Evolutionary conservation across 37 sponge, comb jelly and placozoan genomes (phyloP), one percentile per base, ranked within the genome.

Genomic region (Beroe forskalii): DNA sequence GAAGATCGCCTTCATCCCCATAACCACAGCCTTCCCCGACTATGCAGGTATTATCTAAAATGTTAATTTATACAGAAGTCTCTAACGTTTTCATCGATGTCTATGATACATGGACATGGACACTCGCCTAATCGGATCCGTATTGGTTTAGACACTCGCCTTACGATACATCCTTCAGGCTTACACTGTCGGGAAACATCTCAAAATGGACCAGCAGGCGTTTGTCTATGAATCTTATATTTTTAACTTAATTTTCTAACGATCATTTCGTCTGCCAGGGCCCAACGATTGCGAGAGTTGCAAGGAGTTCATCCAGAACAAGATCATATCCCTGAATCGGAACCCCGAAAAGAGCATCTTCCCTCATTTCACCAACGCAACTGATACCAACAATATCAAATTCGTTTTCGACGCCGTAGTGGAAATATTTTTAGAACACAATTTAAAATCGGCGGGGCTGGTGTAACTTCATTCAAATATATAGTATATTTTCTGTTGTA

Each of bases 371-470:
- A 80, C 86, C 9, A 80, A 80, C 40, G 86, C 86, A 1, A 80
- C 86, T 1, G 86, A 80, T 48, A 80, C 86, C 14, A 44, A 80
- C 44, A 80, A 80, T 30, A 80, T 80, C 22, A 80, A 80, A 38
- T 80, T 80, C 35, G 86, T 80, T 9, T 80, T 80, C 31, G 86
- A 80, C 20, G 86, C 86, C 25, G 86, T 80, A 12, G 55, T 44
- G n/a, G 86, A 80, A 37, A 80, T 80, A 80, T 80, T 80, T 80
- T 44, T 80, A 44, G 86, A 80, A 80, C 44, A 80, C 55, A 80
- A 80, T 25, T 30, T 80, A 17, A 80, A 80, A 37, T 38, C 40
- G 0, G 86, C 86, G n/a, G 86, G 86, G 19, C 55, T 80, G 55
- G 86, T 80, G 17, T 80, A 27, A 64, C 3, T 28, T 6, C 17